Conservation (phyloP, 2,888 invertebrate species). For the Sympetrum striolatum region DNA sequence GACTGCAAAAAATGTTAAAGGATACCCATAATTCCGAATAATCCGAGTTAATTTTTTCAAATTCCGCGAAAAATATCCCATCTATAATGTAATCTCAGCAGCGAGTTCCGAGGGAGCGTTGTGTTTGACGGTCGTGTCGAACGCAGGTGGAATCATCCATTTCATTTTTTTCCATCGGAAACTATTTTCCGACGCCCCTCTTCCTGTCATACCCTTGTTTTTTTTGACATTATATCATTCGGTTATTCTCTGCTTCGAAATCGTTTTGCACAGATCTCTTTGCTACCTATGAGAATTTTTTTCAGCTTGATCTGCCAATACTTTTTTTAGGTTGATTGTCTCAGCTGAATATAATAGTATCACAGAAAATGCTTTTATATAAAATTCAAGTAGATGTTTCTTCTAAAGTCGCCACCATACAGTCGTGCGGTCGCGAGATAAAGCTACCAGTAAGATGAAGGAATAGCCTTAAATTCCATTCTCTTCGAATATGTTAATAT, state of each 20-base stretch:
- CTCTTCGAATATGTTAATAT: too few relatives aligned
- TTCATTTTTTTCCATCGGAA: neutral
- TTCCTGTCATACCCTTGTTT: too few relatives aligned
- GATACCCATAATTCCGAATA: too few relatives aligned
- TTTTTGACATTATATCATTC: neutral
- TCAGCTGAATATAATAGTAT: too few relatives aligned
- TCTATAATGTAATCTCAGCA: neutral
- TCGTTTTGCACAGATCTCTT: neutral
- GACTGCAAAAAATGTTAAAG: too few relatives aligned
- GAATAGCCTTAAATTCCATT: too few relatives aligned
- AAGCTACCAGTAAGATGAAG: too few relatives aligned
- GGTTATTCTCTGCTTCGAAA: neutral
- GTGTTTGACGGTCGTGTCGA: neutral
- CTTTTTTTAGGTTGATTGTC: too few relatives aligned
- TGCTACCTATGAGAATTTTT: neutral
- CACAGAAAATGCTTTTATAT: too few relatives aligned
- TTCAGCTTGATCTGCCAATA: neutral
- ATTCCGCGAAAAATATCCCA: neutral
- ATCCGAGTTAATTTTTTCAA: neutral
- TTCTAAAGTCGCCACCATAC: too few relatives aligned
- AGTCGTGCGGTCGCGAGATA: too few relatives aligned
- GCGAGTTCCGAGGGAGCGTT: neutral
- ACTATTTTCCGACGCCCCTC: neutral
- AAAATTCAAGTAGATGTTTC: too few relatives aligned
- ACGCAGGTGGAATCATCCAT: neutral